Evolutionary conservation across 64 coral and sea anemone species (phyloP).

Genomic region (Pocillopora damicornis): DNA sequence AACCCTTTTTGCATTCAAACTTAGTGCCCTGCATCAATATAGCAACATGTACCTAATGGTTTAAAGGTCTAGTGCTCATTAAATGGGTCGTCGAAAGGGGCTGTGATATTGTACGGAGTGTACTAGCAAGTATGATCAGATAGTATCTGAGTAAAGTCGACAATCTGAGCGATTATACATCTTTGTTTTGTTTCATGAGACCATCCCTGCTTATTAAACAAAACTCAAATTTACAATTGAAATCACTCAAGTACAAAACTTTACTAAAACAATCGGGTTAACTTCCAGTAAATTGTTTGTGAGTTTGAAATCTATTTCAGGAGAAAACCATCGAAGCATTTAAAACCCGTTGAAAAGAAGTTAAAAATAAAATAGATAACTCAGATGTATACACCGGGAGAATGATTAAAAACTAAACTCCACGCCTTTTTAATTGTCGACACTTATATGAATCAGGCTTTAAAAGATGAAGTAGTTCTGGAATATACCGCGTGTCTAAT

Average conservation of each 20-base stretch:
- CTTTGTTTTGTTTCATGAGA: background rate
- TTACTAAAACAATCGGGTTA: background rate
- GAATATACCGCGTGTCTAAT: background rate
- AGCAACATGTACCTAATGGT: no score
- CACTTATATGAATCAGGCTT: no score
- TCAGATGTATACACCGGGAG: no score
- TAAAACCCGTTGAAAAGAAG: background rate
- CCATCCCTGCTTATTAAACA: background rate
- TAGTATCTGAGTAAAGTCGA: background rate
- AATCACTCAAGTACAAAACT: background rate
- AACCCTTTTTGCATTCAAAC: no score
- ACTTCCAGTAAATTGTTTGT: background rate
- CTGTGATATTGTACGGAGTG: no score
- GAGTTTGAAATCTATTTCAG: background rate
- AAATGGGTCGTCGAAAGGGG: no score
- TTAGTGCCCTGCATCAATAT: no score
- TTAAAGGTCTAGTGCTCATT: no score
- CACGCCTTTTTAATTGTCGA: background rate
- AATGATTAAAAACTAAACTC: background rate
- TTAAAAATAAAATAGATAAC: background rate
- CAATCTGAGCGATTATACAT: background rate
- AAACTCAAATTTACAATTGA: background rate
- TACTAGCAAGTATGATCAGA: no score
- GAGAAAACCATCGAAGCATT: background rate
- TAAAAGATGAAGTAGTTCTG: background rate